Base-by-base conservation (phyloP, 2,888 invertebrate species). In the Anarsia innoxiella region DNA sequence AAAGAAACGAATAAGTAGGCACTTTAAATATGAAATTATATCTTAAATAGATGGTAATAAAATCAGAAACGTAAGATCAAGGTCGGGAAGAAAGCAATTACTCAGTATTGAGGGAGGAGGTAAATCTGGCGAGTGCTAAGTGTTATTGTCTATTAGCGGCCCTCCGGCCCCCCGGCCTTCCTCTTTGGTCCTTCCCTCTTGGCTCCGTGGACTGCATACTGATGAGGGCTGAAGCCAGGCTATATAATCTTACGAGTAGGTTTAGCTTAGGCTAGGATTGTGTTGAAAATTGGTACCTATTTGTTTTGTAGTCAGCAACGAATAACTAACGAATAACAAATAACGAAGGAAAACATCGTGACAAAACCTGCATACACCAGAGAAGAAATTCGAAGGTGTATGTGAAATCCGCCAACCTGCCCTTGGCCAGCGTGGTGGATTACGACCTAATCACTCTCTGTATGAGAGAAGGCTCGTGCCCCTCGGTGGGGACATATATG, bases 121-220 rank as follows among this genome's bases (percentile, higher is more conserved):
- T 31, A 31, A 31, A 31, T 31, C 31, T 31, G 31, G 16, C 10
- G 2, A 19, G 25, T 25, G 31, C 23, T 31, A 31, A 31, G 31
- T 31, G 31, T 31, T 31, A 31, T 31, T 31, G 31, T 31, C 31
- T 31, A 23, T 31, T 23, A 31, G 31, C 25, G 25, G 2, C 19
- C 19, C n/a, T n/a, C 25, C 25, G 25, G 25, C 25, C 8, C 25
- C 25, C 25, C n/a, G 8, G 25, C 25, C 25, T 4, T n/a, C 2
- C 8, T n/a, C 25, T 2, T n/a, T 3, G 19, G 25, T 2, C 25
- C 25, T 4, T n/a, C 8, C 25, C 25, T 2, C n/a, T 5, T 9
- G 25, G 5, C 25, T n/a, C 5, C 25, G n/a, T n/a, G 25, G 2
- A n/a, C 25, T 19, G 19, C 19, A 19, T 19, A 19, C 19, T 19